Conservation (phyloP, 2,888 invertebrate species). For the Polymixis lichenea region DNA sequence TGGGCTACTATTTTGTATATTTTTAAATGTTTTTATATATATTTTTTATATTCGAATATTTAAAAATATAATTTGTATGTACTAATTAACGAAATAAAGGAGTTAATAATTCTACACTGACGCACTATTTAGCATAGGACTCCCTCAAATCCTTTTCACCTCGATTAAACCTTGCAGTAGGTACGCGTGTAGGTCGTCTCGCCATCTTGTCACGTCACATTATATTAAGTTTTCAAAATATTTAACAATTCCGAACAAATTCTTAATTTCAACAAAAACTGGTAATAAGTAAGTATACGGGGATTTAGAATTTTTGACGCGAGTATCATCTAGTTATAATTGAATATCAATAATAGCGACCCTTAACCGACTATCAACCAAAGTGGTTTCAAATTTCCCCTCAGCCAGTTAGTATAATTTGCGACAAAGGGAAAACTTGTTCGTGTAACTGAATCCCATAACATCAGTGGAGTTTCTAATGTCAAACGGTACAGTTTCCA, state of each 20-base stretch:
- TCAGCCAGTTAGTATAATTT: slow-evolving; percentile 26
- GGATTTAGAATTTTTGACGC: neutral
- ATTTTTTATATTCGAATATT: no score
- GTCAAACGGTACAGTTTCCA: slow-evolving; percentile 51
- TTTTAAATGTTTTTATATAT: no score
- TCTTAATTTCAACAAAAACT: neutral
- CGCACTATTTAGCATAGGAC: no score
- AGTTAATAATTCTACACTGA: no score
- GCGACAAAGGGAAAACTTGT: slow-evolving; percentile 36
- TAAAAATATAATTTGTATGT: no score
- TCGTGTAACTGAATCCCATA: slow-evolving; percentile 39
- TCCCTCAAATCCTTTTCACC: no score
- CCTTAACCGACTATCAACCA: slow-evolving; percentile 3
- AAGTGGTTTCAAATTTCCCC: slow-evolving; percentile 18
- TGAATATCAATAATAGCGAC: slow-evolving; percentile 8
- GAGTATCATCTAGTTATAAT: neutral
- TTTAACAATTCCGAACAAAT: neutral
- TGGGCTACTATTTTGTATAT: no score
- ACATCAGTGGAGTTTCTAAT: slow-evolving; percentile 50
- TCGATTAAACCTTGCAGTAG: no score
- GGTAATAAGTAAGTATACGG: no score
- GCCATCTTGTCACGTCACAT: no score
- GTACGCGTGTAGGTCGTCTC: no score
- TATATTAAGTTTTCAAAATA: neutral
- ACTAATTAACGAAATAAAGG: no score